Evolutionary conservation across 2,797 vertebrate species (phyloP).

Genomic region (Anguilla pacifica): DNA sequence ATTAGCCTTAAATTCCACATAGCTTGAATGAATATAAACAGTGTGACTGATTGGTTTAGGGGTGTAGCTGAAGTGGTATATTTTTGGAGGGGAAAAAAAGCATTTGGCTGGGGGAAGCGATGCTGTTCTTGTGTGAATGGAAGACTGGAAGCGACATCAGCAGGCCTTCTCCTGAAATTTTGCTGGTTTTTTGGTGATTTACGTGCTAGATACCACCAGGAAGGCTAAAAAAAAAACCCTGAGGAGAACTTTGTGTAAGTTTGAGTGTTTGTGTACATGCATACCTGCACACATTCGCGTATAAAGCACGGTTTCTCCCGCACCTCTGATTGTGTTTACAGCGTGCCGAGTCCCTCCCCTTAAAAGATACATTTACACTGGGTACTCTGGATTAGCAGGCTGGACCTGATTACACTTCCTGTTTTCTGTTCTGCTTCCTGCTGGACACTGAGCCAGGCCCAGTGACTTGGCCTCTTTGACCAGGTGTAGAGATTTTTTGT

Average conservation of each 20-base stretch:
- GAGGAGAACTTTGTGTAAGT: neutral
- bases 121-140: neutral
- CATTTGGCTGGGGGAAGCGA: neutral
- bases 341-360: neutral
- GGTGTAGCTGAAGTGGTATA: neutral
- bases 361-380: neutral
- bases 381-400: neutral
- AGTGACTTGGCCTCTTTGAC: slow-evolving; percentile 6
- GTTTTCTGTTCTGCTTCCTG: slow-evolving; percentile 18
- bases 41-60: neutral
- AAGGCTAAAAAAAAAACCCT: neutral
- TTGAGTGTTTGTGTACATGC: neutral
- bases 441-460: slow-evolving; percentile 12
- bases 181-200: neutral
- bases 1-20: slow-evolving; percentile 21
- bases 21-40: slow-evolving; percentile 5
- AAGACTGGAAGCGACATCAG: neutral
- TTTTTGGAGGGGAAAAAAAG: neutral
- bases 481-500: neutral
- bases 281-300: neutral
- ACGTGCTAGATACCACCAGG: neutral
- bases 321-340: neutral
- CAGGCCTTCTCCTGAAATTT: neutral
- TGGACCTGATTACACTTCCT: slow-evolving; percentile 1
- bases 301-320: neutral